Evolutionary conservation across 2,888 invertebrate genomes (phyloP).

Genomic region (Selenia dentaria): DNA sequence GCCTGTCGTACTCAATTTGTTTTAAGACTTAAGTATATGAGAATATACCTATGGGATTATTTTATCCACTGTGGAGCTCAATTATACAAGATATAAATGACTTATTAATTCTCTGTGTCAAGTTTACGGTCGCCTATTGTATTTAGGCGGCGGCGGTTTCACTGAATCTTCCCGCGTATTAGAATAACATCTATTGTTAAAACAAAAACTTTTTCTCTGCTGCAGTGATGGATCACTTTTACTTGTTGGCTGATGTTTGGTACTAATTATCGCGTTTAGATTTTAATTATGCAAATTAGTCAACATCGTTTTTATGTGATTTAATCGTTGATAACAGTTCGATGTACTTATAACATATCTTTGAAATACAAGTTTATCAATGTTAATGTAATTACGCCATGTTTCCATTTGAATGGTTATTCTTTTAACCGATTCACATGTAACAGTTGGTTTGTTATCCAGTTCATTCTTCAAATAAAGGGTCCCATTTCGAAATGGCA

Average conservation of each 20-base stretch:
- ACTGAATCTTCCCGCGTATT: constrained; percentile 41
- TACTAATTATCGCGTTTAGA: constrained; percentile 26
- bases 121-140: constrained; percentile 58
- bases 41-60: constrained; percentile 46
- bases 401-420: constrained; percentile 7
- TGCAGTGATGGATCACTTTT: constrained; percentile 32
- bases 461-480: constrained; percentile 44
- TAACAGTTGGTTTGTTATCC: constrained; percentile 45
- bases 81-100: constrained; percentile 29
- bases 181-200: constrained; percentile 31
- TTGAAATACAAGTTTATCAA: too few species aligned
- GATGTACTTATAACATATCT: too few species aligned
- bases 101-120: constrained; percentile 44
- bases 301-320: constrained; percentile 1
- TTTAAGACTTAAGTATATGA: constrained; percentile 50
- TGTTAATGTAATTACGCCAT: too few species aligned
- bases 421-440: constrained; percentile 24
- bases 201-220: constrained; percentile 30
- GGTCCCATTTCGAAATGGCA: constrained; percentile 46
- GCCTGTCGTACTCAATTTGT: constrained; percentile 67
- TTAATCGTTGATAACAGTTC: too few species aligned
- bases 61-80: constrained; percentile 35
- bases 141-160: constrained; percentile 40
- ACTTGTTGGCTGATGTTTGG: constrained; percentile 23
- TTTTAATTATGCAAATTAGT: constrained; percentile 29